Conservation (phyloP, 1,140 invertebrate genomes). For the Drosophila chauvacae region DNA sequence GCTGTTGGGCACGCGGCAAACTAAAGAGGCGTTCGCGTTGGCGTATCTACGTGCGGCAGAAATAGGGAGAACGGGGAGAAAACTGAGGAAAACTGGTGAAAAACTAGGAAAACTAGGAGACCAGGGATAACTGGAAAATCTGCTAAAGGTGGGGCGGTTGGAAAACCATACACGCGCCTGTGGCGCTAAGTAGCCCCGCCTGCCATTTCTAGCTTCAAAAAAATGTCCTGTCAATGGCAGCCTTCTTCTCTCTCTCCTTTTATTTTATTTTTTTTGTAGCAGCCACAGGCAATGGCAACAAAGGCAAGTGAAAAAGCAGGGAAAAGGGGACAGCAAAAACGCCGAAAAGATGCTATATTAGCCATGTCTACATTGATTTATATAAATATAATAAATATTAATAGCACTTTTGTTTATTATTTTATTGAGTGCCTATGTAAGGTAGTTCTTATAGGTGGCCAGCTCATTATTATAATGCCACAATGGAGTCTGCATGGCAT, state of each 20-base stretch:
- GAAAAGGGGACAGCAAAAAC: not conserved
- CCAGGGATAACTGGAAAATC: constrained; percentile 17
- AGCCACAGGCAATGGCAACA: constrained; percentile 28
- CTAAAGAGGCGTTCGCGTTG: constrained; percentile 37
- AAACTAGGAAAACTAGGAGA: constrained; percentile 17
- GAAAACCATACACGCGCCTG: constrained; percentile 31
- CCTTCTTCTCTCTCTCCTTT: not conserved
- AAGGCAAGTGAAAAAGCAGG: not conserved
- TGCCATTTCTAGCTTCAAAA: constrained; percentile 33
- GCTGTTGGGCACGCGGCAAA: constrained; percentile 42
- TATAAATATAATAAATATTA: not conserved
- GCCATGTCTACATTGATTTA: not conserved
- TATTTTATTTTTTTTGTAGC: not conserved
- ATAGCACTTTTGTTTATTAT: not conserved
- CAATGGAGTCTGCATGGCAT: constrained; percentile 19
- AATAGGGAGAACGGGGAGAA: not conserved
- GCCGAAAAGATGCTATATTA: not conserved
- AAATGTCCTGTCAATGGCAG: constrained; percentile 64
- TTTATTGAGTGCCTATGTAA: rapidly evolving
- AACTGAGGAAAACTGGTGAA: too few relatives aligned
- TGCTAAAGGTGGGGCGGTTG: not conserved
- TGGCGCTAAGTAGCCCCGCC: constrained; percentile 52
- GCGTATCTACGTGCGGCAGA: constrained; percentile 13
- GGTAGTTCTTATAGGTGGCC: not conserved
- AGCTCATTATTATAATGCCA: constrained; percentile 14